phyloP scores from a whole-genome alignment of 1,140 invertebrate genomes.

The Campoletis sonorensis region DNA sequence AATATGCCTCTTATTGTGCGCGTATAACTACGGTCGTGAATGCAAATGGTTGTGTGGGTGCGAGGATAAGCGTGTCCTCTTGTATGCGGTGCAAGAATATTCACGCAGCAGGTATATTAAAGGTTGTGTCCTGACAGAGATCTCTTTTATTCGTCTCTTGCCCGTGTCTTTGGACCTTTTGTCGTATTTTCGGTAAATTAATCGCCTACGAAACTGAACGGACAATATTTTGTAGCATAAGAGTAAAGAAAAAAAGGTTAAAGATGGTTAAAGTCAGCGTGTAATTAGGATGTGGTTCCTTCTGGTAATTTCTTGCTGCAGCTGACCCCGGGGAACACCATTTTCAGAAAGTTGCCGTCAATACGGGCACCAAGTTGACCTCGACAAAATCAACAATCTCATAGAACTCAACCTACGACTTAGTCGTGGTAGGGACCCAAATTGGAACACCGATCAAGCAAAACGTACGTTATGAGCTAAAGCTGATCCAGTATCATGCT shows the following conservation, averaged over 20 bases:
- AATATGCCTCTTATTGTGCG: slow-evolving; percentile 39
- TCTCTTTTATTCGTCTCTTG: neutral
- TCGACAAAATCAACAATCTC: slow-evolving; percentile 74
- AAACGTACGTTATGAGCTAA: neutral
- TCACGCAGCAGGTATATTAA: slow-evolving; percentile 19
- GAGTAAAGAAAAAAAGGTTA: slow-evolving; percentile 45
- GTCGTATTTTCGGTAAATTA: slow-evolving; percentile 10
- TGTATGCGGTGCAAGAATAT: neutral
- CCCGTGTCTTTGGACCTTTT: neutral
- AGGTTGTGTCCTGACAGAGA: neutral
- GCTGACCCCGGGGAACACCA: slow-evolving; percentile 60
- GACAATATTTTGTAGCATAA: neutral
- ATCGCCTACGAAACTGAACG: neutral
- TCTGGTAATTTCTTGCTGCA: slow-evolving; percentile 59
- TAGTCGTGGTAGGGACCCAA: neutral
- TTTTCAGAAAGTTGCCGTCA: slow-evolving; percentile 69
- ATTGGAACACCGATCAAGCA: slow-evolving; percentile 15
- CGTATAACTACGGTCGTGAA: slow-evolving; percentile 25
- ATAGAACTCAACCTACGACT: neutral
- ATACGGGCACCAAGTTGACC: slow-evolving; percentile 57
- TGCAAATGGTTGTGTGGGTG: slow-evolving; percentile 27
- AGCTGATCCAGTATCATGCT: too few species aligned
- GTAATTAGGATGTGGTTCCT: slow-evolving; percentile 65
- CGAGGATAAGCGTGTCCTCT: slow-evolving; percentile 28
- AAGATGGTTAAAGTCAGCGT: slow-evolving; percentile 72